Evolutionary conservation across 1,140 invertebrate genomes (phyloP).

Genomic region (Camponotus pennsylvanicus): DNA sequence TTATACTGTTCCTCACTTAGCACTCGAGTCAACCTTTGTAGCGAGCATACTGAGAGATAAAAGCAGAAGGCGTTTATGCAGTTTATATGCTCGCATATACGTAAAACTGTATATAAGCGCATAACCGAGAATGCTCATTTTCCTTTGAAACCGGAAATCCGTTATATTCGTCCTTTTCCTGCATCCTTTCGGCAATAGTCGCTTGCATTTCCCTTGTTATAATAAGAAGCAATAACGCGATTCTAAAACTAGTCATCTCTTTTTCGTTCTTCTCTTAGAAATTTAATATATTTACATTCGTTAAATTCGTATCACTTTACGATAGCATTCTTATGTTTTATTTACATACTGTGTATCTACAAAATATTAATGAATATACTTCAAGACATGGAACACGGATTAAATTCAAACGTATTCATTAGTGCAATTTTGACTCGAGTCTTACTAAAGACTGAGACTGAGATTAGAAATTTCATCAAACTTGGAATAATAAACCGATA

Average conservation of each 20-base stretch:
- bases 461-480: slow-evolving; percentile 37
- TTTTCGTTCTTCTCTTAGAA: not conserved
- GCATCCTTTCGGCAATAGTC: slow-evolving; percentile 53
- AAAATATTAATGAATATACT: not conserved
- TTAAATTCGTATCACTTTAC: not conserved
- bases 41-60: slow-evolving; percentile 37
- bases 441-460: not conserved
- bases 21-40: slow-evolving; percentile 39
- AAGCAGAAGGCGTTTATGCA: slow-evolving; percentile 54
- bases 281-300: slow-evolving; percentile 6
- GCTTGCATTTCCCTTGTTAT: slow-evolving; percentile 36
- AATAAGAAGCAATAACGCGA: slow-evolving; percentile 10
- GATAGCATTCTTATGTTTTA: not conserved
- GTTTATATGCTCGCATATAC: slow-evolving; percentile 23
- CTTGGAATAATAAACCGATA: slow-evolving; percentile 9
- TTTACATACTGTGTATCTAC: not conserved
- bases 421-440: not conserved
- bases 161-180: slow-evolving; percentile 33
- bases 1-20: slow-evolving; percentile 50
- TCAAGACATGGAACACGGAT: not conserved
- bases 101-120: slow-evolving; percentile 22
- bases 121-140: slow-evolving; percentile 56
- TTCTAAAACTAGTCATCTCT: slow-evolving; percentile 9
- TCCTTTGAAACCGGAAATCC: slow-evolving; percentile 64
- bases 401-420: not conserved